Conservation (phyloP, 23 tunicate species). For the Trididemnum miniatum region DNA sequence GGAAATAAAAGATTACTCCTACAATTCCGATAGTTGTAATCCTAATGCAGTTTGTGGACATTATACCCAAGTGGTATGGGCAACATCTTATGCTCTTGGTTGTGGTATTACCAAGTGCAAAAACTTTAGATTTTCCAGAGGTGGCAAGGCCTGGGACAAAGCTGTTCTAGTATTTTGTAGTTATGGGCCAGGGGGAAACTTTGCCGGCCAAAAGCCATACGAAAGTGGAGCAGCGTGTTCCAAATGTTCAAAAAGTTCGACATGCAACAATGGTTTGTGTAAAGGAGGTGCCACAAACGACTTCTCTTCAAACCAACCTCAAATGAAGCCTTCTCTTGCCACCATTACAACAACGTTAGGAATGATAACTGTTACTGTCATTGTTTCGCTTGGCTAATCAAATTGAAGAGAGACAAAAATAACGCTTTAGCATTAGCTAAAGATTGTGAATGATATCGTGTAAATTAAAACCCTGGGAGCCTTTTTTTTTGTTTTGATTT, state of each 20-base stretch:
- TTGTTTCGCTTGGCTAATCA: too few species aligned
- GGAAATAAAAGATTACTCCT: not conserved
- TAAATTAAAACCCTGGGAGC: too few species aligned
- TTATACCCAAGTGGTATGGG: conserved; percentile 26
- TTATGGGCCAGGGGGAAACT: conserved; percentile 15
- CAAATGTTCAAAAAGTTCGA: not conserved
- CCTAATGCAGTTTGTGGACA: not conserved
- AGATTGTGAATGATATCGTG: too few species aligned
- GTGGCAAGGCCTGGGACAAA: not conserved
- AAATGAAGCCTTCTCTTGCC: too few species aligned
- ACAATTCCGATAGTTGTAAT: not conserved
- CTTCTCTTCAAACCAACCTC: too few species aligned
- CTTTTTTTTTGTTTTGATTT: too few species aligned
- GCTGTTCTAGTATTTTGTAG: not conserved
- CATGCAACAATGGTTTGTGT: not conserved
- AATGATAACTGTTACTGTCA: too few species aligned
- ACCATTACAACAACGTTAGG: too few species aligned
- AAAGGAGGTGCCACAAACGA: too few species aligned
- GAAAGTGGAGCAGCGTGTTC: not conserved
- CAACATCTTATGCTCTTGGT: conserved; percentile 16
- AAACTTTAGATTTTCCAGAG: not conserved
- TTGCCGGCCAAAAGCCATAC: not conserved
- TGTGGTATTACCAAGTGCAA: not conserved
- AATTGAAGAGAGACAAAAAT: too few species aligned
- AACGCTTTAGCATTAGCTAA: too few species aligned